Percentiles rank a stretch among this genome's conserved stretches.
Conservation (phyloP, 2,797 vertebrate species). For the Mormyrus hasselquistii region DNA sequence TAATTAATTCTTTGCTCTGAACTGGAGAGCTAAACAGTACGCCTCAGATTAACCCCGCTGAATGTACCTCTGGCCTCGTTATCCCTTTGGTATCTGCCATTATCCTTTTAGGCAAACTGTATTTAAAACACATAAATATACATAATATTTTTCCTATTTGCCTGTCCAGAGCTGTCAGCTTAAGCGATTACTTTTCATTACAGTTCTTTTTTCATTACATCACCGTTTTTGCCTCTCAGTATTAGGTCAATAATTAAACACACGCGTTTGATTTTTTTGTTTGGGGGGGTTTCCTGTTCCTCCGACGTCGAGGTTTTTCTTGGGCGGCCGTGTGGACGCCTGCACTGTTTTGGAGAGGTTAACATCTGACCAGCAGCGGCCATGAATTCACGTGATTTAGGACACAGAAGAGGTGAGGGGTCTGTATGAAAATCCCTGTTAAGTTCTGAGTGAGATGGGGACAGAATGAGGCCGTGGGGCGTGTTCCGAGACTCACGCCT, state of each 20-base stretch:
- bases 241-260: background rate
- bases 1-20: background rate
- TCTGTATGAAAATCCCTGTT: background rate
- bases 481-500: background rate
- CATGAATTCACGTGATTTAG: background rate
- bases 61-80: background rate
- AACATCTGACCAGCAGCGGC: background rate
- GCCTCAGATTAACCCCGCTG: background rate
- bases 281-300: background rate
- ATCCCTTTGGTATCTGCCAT: background rate
- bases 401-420: background rate
- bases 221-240: background rate
- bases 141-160: background rate
- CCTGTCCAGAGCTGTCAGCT: background rate
- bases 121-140: background rate
- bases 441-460: background rate
- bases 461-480: background rate
- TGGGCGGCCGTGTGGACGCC: background rate
- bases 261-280: background rate
- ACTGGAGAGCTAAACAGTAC: background rate
- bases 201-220: background rate
- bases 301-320: background rate
- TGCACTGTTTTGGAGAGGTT: background rate
- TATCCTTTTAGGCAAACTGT: background rate
- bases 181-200: background rate